Conservation (phyloP, 2,888 invertebrate species). For the Drosophila multiciliata region DNA sequence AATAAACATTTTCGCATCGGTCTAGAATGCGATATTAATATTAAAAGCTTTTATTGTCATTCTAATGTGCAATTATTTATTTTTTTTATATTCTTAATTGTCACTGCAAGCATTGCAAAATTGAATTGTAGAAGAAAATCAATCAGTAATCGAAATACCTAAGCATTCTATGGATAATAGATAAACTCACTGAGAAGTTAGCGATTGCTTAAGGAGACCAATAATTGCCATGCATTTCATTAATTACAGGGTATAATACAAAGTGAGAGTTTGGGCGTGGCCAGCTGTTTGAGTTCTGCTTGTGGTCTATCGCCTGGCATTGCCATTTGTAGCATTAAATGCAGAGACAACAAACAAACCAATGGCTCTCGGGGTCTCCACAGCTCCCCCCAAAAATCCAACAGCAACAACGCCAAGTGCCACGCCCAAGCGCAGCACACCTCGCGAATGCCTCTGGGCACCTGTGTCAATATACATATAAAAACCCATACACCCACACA, state of each 20-base stretch:
- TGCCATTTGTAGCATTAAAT: constrained; percentile 60
- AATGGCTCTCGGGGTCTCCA: constrained; percentile 9
- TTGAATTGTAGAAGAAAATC: background rate
- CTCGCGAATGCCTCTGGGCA: constrained; percentile 51
- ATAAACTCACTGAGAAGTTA: background rate
- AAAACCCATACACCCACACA: background rate
- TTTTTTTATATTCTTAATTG: background rate
- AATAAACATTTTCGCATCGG: background rate
- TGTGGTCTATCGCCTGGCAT: constrained; percentile 44
- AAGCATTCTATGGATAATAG: background rate
- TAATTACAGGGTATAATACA: constrained; percentile 17
- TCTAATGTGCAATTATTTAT: background rate
- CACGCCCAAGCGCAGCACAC: constrained; percentile 43
- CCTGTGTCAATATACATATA: constrained; percentile 54
- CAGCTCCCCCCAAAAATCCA: background rate
- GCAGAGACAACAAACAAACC: constrained; percentile 61
- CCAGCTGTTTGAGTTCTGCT: background rate
- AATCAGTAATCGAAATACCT: background rate
- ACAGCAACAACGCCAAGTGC: constrained; percentile 3
- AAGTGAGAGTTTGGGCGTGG: background rate
- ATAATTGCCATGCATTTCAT: background rate
- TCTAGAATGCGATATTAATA: background rate
- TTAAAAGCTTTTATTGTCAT: background rate
- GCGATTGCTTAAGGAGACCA: background rate
- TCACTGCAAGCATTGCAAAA: background rate